Evolutionary conservation across 2,888 invertebrate genomes (phyloP).

Genomic region (Ametastegia equiseti): DNA sequence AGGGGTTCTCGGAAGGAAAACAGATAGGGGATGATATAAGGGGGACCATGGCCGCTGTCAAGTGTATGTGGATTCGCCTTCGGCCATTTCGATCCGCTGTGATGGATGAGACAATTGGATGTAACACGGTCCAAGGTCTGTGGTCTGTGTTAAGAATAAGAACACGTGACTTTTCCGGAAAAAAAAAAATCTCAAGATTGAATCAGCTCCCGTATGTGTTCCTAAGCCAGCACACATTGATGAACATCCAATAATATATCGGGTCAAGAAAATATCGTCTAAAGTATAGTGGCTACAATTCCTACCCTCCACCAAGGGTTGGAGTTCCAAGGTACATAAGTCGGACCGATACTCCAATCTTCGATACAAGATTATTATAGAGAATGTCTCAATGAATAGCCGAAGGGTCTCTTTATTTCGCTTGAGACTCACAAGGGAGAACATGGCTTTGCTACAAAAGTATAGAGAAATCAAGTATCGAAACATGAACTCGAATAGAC

Average conservation of each 20-base stretch:
- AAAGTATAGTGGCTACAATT: no score
- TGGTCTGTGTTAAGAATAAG: background rate
- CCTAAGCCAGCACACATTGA: background rate
- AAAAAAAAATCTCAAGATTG: background rate
- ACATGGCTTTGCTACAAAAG: no score
- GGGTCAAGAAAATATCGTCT: background rate
- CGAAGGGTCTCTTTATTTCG: no score
- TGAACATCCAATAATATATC: background rate
- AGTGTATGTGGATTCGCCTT: constrained; percentile 5
- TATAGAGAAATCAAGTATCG: no score
- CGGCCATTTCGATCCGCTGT: background rate
- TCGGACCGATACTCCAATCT: background rate
- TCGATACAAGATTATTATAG: background rate
- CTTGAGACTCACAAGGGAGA: no score
- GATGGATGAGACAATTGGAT: constrained; percentile 16
- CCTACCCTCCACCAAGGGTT: background rate
- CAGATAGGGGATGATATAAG: background rate
- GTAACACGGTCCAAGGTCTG: background rate
- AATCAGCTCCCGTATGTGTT: background rate
- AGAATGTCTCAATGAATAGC: background rate
- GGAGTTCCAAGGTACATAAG: background rate
- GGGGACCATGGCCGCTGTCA: background rate
- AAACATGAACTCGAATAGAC: no score
- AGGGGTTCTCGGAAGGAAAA: background rate
- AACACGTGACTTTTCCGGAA: background rate